Evolutionary conservation across 2,797 vertebrate genomes (phyloP), one percentile per base, ranked within the genome.

Genomic region (Mormyrops boulengeri): DNA sequence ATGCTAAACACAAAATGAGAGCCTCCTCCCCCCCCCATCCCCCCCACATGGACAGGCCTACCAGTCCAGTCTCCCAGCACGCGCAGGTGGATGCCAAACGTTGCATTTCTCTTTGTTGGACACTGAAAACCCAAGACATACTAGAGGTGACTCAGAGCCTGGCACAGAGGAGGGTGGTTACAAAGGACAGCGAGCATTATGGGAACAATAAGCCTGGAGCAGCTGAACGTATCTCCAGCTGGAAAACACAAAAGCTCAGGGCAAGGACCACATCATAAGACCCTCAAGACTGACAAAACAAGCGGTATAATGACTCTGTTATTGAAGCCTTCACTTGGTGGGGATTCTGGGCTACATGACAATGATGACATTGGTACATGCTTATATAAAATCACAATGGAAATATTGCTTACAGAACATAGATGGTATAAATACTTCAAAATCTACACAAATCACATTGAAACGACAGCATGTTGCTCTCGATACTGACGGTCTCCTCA

Each of bases 1-100:
- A 9, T 12, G 62, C 77, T 60, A 11, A 19, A 38, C 34, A 14
- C 77, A 57, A 26, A 44, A 44, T 80, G 12, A 38, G 19, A 41
- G 34, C 19, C 73, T 44, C n/a, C n/a, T 19, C 5, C 4, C 34
- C 1, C 12, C n/a, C 49, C 26, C 26, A 30, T 30, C 26, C 85
- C 2, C 26, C 6, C 34, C 30, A 80, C 8, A 2, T 2, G 0
- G 34, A 17, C n/a, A 44, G 55, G 92, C 97, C 92, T 96, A 99
- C 98, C 97, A 94, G 98, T 99, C 98, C 98, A 99, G 95, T 99
- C 98, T 96, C 98, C 98, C 91, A 99, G 96, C 88, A 99, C 95
- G 94, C 98, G 96, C 91, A 99, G 94, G 94, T 99, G 98, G 91
- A 99, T 95, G 49, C 97, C 98, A 96, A 99, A 99, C 73, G 96